These are phyloP conservation scores for Temnopleurus reevesii DNA, from an alignment of 53 echinoderm and acorn worm genomes.

Conservation along the genomic window DNA sequence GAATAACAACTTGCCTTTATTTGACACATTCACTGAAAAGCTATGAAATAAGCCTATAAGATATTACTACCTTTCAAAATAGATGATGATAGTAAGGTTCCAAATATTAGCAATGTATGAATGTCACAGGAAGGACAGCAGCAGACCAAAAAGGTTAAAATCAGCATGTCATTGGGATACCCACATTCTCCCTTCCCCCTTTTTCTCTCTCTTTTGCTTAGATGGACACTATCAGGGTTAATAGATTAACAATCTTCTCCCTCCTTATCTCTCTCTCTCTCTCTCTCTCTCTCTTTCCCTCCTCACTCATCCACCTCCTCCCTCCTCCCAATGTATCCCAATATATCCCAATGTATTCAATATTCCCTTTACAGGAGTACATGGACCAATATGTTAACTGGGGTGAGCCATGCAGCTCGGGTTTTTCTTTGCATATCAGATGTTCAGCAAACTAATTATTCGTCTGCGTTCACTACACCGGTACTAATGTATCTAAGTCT, in stretches of 20 bases:
- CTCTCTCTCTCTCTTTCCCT: background rate
- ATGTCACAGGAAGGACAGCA: no score
- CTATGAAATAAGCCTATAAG: no score
- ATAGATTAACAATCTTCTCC: background rate
- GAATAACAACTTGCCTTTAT: no score
- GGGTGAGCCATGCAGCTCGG: background rate
- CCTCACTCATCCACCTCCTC: background rate
- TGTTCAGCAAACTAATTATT: conserved; percentile 25
- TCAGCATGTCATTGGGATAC: no score
- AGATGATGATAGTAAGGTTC: no score
- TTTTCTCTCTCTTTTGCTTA: background rate
- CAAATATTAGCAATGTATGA: no score
- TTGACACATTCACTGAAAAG: no score
- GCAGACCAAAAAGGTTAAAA: no score
- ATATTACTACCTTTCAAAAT: no score
- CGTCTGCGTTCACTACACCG: background rate
- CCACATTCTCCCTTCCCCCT: background rate
- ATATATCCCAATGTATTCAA: no score
- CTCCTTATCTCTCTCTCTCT: background rate
- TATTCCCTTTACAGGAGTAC: background rate
- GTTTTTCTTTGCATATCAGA: conserved; percentile 11
- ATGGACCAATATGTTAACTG: conserved; percentile 16
- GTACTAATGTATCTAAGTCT: conserved; percentile 6
- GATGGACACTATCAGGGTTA: background rate
- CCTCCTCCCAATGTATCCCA: no score